Evolutionary conservation across 2,113 vertebrate species (phyloP), one percentile per base, ranked within the genome.

Genomic region (Tychaedon coryphoeus): DNA sequence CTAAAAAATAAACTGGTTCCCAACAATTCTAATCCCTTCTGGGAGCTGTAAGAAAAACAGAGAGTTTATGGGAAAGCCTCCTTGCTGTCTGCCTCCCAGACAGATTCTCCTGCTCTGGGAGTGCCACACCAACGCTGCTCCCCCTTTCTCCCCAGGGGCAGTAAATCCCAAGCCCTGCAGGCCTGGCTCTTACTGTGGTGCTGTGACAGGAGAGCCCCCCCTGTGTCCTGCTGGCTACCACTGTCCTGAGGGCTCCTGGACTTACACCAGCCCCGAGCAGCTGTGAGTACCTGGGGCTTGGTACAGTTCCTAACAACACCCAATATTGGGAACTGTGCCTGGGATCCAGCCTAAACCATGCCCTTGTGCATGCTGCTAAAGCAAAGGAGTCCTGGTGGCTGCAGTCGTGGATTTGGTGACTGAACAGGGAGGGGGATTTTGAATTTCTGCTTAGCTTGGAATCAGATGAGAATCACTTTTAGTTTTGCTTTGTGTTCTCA

Each of bases 211-310:
- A 15, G 74, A 98, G 28, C 98, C 99, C 36, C 88, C 95, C 1
- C 23, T 95, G 18, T 99, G 99, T 71, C 99, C 99, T 24, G 96
- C 97, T 57, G 99, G 99, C 14, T 99, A 98, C 94, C 93, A 96
- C 85, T 99, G 99, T 58, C 98, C 99, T 1, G 97, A 97, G 60
- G 98, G 99, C 18, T 99, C 99, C 2, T 86, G 97, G 8, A 98
- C 97, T 2, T 99, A 98, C 90, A 97, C 69, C 24, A 97, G 87
- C 33, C 98, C 97, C 3, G 96, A 98, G 88, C 99, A 99, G 93
- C 88, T 98, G 99, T 99, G 97, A 97, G 98, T 98, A 87, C 43
- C 45, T 26, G 14, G 5, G 8, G 10, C 7, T 10, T 11, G n/a
- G 4, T 12, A 24, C 57, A 40, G 23, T 5, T 78, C 48, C 58